A percentile compares a stretch with the other conserved stretches of the same genome.
Evolutionary conservation across 2,888 invertebrate species (phyloP).

Genomic region (Nomada fucata): DNA sequence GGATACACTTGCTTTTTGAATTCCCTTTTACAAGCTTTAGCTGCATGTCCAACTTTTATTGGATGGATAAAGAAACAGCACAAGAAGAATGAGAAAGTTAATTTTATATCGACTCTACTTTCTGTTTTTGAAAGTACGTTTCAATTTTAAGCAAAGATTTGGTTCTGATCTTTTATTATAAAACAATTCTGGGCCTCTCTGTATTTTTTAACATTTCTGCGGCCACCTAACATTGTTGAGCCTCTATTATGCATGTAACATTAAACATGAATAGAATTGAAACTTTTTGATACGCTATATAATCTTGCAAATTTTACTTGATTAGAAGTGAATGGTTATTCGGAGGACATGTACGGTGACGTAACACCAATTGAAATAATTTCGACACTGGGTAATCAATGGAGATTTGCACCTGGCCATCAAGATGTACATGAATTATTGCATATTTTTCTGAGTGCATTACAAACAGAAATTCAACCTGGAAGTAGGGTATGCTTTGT

Average conservation of each 20-base stretch:
- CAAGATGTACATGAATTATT: conserved; percentile 98
- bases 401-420: conserved; percentile 95
- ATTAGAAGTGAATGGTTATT: conserved; percentile 80
- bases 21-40: conserved; percentile 94
- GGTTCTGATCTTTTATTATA: conserved; percentile 2
- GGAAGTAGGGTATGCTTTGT: conserved; percentile 85
- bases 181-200: not conserved
- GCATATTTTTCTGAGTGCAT: conserved; percentile 94
- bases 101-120: conserved; percentile 90
- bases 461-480: conserved; percentile 93
- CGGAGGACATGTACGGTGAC: conserved; percentile 79
- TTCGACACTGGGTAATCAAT: conserved; percentile 89
- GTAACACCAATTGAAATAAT: conserved; percentile 81
- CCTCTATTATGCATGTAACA: too few species aligned
- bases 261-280: not conserved
- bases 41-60: conserved; percentile 93
- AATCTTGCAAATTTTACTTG: conserved; percentile 4
- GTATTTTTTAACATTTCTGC: not conserved
- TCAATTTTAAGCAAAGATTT: not conserved
- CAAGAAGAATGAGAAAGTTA: conserved; percentile 88
- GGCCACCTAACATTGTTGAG: too few species aligned
- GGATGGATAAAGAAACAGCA: conserved; percentile 91
- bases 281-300: not conserved
- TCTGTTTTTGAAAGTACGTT: conserved; percentile 90
- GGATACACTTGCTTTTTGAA: conserved; percentile 97